These are phyloP conservation scores for Vollenhovia emeryi DNA, from an alignment of 1,140 invertebrate species.

Conservation along the genomic window DNA sequence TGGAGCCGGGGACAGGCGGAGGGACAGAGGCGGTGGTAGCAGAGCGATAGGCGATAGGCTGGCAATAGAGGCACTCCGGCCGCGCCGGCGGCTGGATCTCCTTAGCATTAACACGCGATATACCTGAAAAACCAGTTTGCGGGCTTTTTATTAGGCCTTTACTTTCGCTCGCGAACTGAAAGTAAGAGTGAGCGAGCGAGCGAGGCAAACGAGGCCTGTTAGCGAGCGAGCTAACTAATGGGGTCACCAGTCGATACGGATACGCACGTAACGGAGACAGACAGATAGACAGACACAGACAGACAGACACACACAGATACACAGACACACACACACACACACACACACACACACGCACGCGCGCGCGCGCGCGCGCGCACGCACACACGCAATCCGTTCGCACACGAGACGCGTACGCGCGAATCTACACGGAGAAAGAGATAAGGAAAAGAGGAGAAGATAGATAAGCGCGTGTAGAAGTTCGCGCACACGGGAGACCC, in stretches of 20 bases:
- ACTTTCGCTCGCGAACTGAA: slow-evolving; percentile 82
- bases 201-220: slow-evolving; percentile 66
- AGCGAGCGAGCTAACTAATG: slow-evolving; percentile 75
- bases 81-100: slow-evolving; percentile 69
- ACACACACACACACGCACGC: not conserved
- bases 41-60: slow-evolving; percentile 53
- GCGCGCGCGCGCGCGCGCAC: not conserved
- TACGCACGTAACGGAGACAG: slow-evolving; percentile 57
- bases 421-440: not conserved
- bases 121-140: slow-evolving; percentile 84
- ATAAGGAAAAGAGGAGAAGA: not conserved
- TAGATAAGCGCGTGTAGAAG: not conserved
- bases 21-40: slow-evolving; percentile 47
- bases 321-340: not conserved
- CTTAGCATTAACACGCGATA: slow-evolving; percentile 80
- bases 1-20: not conserved
- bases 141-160: slow-evolving; percentile 80
- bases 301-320: not conserved
- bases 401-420: not conserved
- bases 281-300: not conserved
- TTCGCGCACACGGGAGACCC: not conserved
- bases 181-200: slow-evolving; percentile 81
- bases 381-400: too few relatives aligned
- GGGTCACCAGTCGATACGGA: slow-evolving; percentile 80
- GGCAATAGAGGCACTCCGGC: slow-evolving; percentile 36